Base-by-base conservation (phyloP, 2,888 invertebrate genomes). In the Tinea pellionella region DNA sequence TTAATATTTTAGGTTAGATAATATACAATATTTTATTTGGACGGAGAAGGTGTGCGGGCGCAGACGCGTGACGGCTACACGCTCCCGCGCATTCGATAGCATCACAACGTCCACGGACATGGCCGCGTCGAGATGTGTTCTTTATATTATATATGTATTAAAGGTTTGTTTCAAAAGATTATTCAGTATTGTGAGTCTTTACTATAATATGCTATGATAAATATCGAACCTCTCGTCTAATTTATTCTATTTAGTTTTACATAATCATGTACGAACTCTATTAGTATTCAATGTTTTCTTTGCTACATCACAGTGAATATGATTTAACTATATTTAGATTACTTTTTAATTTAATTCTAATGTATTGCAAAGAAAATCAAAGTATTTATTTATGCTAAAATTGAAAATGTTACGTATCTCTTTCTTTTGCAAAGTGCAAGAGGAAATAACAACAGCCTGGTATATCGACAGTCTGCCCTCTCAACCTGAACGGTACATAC, bases 61-160 rank as follows among this genome's bases (percentile, higher is more conserved):
- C 66, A 69, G 70, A 71, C 73, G 75, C 75, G 75, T 72, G 69
- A 70, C 77, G 73, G 65, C 56, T 19, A 12, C 68, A 68, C 68
- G 71, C 67, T 65, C 63, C 66, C 63, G 61, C 68, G 72, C 64
- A 65, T 30, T 69, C 70, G 79, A 77, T 78, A 70, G 51, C 66
- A 78, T 78, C 77, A 65, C 65, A 55, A 55, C 32, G 60, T 56
- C 57, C 32, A 55, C 32, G 47, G 60, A 56, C 59, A 55, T 30
- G 16, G 41, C 42, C 13, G 43, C 55, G 56, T 56, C 59, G 55
- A 43, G 55, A 59, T 59, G 57, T 56, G n/a, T 59, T 59, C 57
- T 57, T 55, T 19, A 56, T 41, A 61, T 61, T 61, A 60, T 43
- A 60, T 30, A 29, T 12, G 56, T 15, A 37, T 58, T 61, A 60